A percentile compares a stretch with the other conserved stretches of the same genome.
Evolutionary conservation across 2,797 vertebrate genomes (phyloP).

Genomic region (Bradypus variegatus): DNA sequence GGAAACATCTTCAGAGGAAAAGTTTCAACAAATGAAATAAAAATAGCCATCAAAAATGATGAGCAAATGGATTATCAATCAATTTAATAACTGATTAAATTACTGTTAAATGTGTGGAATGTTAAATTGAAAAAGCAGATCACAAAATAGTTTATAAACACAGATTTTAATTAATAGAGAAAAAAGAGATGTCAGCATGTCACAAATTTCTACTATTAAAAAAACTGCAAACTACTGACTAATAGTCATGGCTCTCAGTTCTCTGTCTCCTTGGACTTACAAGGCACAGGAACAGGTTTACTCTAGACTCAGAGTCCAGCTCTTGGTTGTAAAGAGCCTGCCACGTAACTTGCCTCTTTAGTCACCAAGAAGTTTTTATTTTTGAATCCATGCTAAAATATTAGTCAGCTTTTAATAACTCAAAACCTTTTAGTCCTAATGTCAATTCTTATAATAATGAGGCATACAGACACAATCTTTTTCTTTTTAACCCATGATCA

Average conservation of each 20-base stretch:
- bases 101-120: background rate
- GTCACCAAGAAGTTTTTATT: conserved; percentile 10
- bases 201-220: background rate
- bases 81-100: background rate
- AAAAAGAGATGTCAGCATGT: background rate
- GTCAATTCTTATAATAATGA: background rate
- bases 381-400: conserved; percentile 46
- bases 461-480: background rate
- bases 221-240: background rate
- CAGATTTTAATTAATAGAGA: background rate
- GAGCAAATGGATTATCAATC: background rate
- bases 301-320: background rate
- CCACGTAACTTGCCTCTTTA: background rate
- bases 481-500: background rate
- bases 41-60: background rate
- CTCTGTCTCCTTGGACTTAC: background rate
- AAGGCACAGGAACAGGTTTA: background rate
- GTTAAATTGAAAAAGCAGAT: background rate
- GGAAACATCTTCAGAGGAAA: background rate
- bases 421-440: background rate
- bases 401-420: conserved; percentile 37
- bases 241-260: background rate
- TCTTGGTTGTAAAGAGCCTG: background rate
- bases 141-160: background rate
- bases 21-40: background rate